Conservation (phyloP, 1,140 invertebrate genomes). For the Heliothis subflexa region DNA sequence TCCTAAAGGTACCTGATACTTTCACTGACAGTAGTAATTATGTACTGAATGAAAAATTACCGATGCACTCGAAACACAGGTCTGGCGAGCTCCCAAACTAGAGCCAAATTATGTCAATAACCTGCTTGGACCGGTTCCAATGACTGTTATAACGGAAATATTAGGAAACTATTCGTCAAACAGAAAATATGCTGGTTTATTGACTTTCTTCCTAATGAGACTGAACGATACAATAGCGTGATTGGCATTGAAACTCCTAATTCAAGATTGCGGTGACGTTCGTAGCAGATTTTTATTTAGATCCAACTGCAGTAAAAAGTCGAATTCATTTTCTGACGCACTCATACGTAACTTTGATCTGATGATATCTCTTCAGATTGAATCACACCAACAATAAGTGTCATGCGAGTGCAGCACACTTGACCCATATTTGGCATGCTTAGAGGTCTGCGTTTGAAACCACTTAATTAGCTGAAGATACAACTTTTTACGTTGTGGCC, state of each 20-base stretch:
- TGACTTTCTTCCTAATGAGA: conserved; percentile 31
- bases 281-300: background rate
- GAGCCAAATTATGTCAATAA: conserved; percentile 45
- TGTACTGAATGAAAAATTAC: conserved; percentile 25
- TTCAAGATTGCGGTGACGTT: background rate
- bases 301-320: too few relatives aligned
- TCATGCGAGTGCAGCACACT: too few relatives aligned
- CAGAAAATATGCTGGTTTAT: conserved; percentile 7
- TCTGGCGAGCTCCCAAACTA: conserved; percentile 34
- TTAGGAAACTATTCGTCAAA: conserved; percentile 24
- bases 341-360: too few relatives aligned
- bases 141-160: conserved; percentile 21
- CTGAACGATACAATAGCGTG: background rate
- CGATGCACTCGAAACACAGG: conserved; percentile 37
- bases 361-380: too few relatives aligned
- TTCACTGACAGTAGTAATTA: conserved; percentile 22
- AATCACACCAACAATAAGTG: too few relatives aligned
- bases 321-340: too few relatives aligned
- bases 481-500: too few relatives aligned
- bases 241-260: background rate
- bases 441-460: too few relatives aligned
- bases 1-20: background rate
- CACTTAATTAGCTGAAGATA: too few relatives aligned
- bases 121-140: conserved; percentile 44
- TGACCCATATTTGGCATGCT: too few relatives aligned